Percentiles rank a stretch among this genome's conserved stretches.
These are phyloP conservation scores for Oryzias dopingdopingensis DNA, from an alignment of 2,797 vertebrate genomes.

Conservation along the genomic window DNA sequence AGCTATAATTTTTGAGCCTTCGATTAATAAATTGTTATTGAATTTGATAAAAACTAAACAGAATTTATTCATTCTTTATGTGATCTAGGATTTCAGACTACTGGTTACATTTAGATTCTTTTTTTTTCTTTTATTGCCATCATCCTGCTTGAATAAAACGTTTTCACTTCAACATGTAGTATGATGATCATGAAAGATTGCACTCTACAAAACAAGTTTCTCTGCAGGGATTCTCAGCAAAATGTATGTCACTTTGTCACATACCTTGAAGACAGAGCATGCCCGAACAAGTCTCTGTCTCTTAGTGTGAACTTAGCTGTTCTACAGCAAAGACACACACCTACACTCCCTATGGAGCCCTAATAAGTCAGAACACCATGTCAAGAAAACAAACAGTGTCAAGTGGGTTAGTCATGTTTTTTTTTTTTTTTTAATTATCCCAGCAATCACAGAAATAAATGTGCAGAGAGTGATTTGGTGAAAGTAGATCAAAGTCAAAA, in stretches of 20 bases:
- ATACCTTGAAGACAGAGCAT: conserved; percentile 53
- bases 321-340: conserved; percentile 39
- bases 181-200: conserved; percentile 5
- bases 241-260: conserved; percentile 49
- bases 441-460: conserved; percentile 68
- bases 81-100: neutral
- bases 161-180: neutral
- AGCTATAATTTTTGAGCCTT: too few relatives aligned
- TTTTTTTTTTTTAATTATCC: conserved; percentile 79
- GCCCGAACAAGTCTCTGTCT: conserved; percentile 29
- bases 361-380: conserved; percentile 63
- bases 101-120: conserved; percentile 1
- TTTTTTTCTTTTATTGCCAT: neutral
- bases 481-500: conserved; percentile 73
- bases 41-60: too few relatives aligned
- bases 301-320: conserved; percentile 49
- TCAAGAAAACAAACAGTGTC: conserved; percentile 72
- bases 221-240: conserved; percentile 31
- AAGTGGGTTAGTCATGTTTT: conserved; percentile 55
- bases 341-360: conserved; percentile 42
- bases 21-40: too few relatives aligned
- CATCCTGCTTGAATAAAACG: conserved; percentile 8
- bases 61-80: neutral
- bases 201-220: conserved; percentile 13
- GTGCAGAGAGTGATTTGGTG: conserved; percentile 52